These are phyloP conservation scores for Neotoma lepida DNA, from an alignment of 2,113 vertebrate species.

Conservation along the genomic window DNA sequence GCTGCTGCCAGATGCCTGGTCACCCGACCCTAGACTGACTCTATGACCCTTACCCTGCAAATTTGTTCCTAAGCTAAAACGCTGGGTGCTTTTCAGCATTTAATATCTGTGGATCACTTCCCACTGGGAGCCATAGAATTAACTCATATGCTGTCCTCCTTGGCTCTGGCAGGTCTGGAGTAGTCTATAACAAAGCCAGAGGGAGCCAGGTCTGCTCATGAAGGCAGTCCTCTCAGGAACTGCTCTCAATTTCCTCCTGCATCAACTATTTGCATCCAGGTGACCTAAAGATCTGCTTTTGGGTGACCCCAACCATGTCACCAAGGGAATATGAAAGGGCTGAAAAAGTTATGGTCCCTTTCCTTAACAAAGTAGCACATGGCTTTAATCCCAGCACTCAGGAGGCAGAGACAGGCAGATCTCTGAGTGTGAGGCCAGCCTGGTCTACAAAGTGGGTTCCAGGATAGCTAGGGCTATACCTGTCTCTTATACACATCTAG, in stretches of 20 bases:
- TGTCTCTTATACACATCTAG: too few relatives aligned
- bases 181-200: not conserved
- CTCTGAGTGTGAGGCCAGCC: not conserved
- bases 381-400: not conserved
- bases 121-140: not conserved
- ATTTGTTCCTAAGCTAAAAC: not conserved
- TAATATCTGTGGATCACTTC: not conserved
- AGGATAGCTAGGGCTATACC: not conserved
- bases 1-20: fast-evolving
- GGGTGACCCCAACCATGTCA: too few relatives aligned
- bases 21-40: too few relatives aligned
- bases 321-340: not conserved
- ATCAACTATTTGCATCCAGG: too few relatives aligned
- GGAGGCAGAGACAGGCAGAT: not conserved
- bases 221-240: too few relatives aligned
- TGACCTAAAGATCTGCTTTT: not conserved
- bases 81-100: fast-evolving
- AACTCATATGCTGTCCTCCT: not conserved
- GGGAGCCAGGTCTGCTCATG: not conserved
- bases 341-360: not conserved
- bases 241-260: not conserved
- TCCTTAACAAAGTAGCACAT: not conserved
- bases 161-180: not conserved
- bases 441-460: not conserved
- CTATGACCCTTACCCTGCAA: not conserved